Percentiles rank a stretch among this genome's conserved stretches.
Conservation (phyloP, 2,888 invertebrate species). For the Eupeodes latifasciatus region DNA sequence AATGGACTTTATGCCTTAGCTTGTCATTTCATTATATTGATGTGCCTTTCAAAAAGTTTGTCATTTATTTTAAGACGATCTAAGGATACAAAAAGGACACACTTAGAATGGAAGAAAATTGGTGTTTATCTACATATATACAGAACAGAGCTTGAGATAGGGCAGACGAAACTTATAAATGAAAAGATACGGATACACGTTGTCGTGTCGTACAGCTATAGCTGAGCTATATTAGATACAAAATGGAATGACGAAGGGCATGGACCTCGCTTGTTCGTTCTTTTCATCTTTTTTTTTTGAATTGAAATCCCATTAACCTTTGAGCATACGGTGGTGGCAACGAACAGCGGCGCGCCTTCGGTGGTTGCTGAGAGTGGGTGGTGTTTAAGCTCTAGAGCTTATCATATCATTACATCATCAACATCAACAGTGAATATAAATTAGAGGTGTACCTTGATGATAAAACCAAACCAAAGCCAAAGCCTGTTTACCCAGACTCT, state of each 20-base stretch:
- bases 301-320: constrained; percentile 73
- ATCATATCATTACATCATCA: constrained; percentile 70
- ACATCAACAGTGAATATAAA: constrained; percentile 65
- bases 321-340: constrained; percentile 25
- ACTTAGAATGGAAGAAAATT: constrained; percentile 54
- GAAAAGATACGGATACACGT: constrained; percentile 32
- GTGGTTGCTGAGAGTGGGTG: too few species aligned
- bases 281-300: constrained; percentile 27
- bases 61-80: constrained; percentile 74
- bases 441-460: constrained; percentile 64
- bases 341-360: neutral
- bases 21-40: constrained; percentile 75
- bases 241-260: constrained; percentile 38
- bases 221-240: neutral
- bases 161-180: constrained; percentile 61
- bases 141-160: neutral
- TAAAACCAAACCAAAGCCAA: neutral
- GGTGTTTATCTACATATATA: constrained; percentile 50
- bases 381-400: constrained; percentile 53
- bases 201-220: too few species aligned
- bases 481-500: neutral
- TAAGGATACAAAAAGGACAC: constrained; percentile 54
- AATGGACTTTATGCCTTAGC: constrained; percentile 59
- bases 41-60: constrained; percentile 75
- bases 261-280: constrained; percentile 52